Evolutionary conservation across 2,888 invertebrate species (phyloP), one percentile per base, ranked within the genome.

Genomic region (Lutraria lutraria): DNA sequence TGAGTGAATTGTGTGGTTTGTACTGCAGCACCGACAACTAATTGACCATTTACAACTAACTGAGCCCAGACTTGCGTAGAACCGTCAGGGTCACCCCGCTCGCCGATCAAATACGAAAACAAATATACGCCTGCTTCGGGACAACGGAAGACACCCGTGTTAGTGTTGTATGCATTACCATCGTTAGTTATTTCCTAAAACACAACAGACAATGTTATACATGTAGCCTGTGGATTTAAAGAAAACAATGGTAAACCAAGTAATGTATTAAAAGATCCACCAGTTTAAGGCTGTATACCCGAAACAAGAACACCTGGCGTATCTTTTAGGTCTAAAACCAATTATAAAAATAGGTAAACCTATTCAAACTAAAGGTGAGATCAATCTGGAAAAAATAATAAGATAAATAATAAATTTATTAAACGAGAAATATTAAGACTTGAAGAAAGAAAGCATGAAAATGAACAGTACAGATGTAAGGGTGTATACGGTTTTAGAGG

Each of bases 141-240:
- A 82, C 86, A 87, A 2, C 82, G 82, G 56, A 87, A 87, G 19
- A 82, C 68, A n/a, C 86, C 86, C 19, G 82, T 72, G 34, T 87
- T 21, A 34, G 56, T 54, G n/a, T 82, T 87, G 72, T 81, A 87
- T 6, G 81, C 81, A 56, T 87, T 82, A 13, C 86, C 86, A 31
- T 81, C 86, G 34, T 87, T 87, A 25, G 54, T 87, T 29, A 87
- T 63, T 34, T 76, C 54, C 86, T 87, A 29, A 81, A 85, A 85
- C 80, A 52, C 4, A 0, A n/a, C n/a, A n/a, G n/a, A n/a, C n/a
- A n/a, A n/a, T n/a, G 29, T 72, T 72, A 8, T 16, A 8, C n/a
- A 15, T 72, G 12, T n/a, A n/a, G n/a, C n/a, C n/a, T n/a, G n/a
- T n/a, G n/a, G n/a, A n/a, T n/a, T n/a, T n/a, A n/a, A n/a, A n/a